Evolutionary conservation across 2,888 invertebrate species (phyloP), one percentile per base, ranked within the genome.

Genomic region (Tachina lurida): DNA sequence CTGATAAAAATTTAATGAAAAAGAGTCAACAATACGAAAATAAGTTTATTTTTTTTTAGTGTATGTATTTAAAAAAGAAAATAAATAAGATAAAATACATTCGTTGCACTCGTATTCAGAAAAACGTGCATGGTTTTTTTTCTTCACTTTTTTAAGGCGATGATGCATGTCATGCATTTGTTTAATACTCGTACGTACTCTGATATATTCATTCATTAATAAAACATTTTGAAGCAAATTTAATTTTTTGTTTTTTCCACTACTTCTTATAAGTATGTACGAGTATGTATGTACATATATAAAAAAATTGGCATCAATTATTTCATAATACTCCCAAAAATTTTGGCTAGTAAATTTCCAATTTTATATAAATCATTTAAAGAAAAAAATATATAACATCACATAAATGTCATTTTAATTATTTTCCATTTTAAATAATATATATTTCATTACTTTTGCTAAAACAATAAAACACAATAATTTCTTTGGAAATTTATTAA

Each of bases 331-430:
- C 54, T 9, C 2, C 39, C 10, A 15, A 67, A 56, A 47, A 47
- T 10, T 0, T 60, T 31, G 19, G 15, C n/a, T 52, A 56, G n/a
- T 56, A 56, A 71, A 58, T 62, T 41, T 22, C 19, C 2, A 62
- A 68, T 52, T 19, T 60, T 10, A 52, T 1, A 17, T 22, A 74
- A 45, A n/a, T 5, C 2, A 13, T 17, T 19, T 17, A 17, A 41
- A 31, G 4, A 4, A 70, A n/a, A 45, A 65, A 47, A 31, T 62
- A 19, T 13, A 10, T 15, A 62, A 67, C 47, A 81, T 15, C 60
- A 65, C 71, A 85, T 79, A 62, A 83, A 83, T 83, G 83, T 83
- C 83, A 83, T 67, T 65, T 83, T 79, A 73, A 79, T 86, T 86
- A 79, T 79, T 83, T 79, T 78, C n/a, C 19, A 52, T 17, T 75